Evolutionary conservation across 2,113 vertebrate genomes (phyloP), one percentile per base, ranked within the genome.

Genomic region (Nothocercus julius): DNA sequence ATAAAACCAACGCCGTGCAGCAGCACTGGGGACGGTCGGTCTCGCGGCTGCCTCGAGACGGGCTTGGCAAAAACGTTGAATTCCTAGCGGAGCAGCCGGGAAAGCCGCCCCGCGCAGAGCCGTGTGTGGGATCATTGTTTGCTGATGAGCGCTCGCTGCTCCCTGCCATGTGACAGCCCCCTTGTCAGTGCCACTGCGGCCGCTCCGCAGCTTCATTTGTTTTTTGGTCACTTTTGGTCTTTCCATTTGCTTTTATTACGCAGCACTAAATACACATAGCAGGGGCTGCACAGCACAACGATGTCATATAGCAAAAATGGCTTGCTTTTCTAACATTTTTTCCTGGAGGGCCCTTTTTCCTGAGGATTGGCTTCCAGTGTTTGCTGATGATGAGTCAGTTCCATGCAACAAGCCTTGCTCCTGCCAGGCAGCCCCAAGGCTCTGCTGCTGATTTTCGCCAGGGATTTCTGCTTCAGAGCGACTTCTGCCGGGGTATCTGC

Each of bases 321-420:
- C n/a, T 25, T 87, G 64, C 78, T 89, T 89, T 88, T 87, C 78
- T 82, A 45, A 21, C 24, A 30, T 13, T 86, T 76, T 93, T 78
- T 92, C 90, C 74, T 28, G 69, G 27, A 93, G 44, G 69, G 77
- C 27, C 47, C 19, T 51, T 85, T 87, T 89, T 19, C 84, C 84
- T 72, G 58, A 80, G 84, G 12, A 12, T 79, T 92, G 66, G 12
- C 92, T 95, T 85, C 87, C 87, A 91, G 53, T 24, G 87, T 89
- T 95, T 87, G 70, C 63, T 38, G 62, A 7, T 74, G 79, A 27
- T 90, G 82, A 92, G 85, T 94, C 94, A 84, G 85, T 28, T 66
- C 73, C 69, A 62, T 12, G 53, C 7, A 68, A 69, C 81, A 28
- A 32, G 3, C 3, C 28, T 69, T 11, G 3, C 28, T n/a, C 22